phyloP scores from a whole-genome alignment of 1,140 invertebrate genomes.

The Temnothorax longispinosus region DNA sequence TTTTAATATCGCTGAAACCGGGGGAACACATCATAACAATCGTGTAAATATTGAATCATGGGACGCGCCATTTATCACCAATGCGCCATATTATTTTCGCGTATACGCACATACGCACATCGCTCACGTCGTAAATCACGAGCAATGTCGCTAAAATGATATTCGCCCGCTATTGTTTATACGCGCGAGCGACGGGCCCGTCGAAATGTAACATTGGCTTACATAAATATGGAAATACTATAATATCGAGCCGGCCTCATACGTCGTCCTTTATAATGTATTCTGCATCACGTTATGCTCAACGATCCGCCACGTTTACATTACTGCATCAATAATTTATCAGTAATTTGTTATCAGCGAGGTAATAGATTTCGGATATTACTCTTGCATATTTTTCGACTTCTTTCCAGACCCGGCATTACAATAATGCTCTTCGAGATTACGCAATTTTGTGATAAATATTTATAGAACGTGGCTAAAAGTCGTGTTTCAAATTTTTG shows the following conservation, averaged over 20 bases:
- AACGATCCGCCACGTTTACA: constrained; percentile 24
- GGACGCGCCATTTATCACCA: constrained; percentile 56
- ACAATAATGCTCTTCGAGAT: not conserved
- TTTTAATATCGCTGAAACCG: constrained; percentile 56
- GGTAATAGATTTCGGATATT: not conserved
- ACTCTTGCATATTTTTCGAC: not conserved
- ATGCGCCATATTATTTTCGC: constrained; percentile 57
- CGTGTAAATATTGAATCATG: constrained; percentile 60
- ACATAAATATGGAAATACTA: constrained; percentile 60
- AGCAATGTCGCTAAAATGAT: constrained; percentile 53
- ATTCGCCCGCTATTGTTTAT: constrained; percentile 54
- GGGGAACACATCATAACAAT: constrained; percentile 46
- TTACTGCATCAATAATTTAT: constrained; percentile 53
- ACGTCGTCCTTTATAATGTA: constrained; percentile 48
- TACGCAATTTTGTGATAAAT: not conserved
- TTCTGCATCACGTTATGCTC: constrained; percentile 49
- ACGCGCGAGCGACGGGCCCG: constrained; percentile 11
- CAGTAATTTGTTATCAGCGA: constrained; percentile 47
- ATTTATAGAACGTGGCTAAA: not conserved
- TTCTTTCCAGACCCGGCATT: not conserved
- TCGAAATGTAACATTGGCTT: constrained; percentile 45
- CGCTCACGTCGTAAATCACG: constrained; percentile 48
- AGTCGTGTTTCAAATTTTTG: not conserved
- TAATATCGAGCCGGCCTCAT: constrained; percentile 9
- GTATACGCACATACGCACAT: not conserved